Conservation (phyloP, 2,113 vertebrate species). For the Callospermophilus lateralis region DNA sequence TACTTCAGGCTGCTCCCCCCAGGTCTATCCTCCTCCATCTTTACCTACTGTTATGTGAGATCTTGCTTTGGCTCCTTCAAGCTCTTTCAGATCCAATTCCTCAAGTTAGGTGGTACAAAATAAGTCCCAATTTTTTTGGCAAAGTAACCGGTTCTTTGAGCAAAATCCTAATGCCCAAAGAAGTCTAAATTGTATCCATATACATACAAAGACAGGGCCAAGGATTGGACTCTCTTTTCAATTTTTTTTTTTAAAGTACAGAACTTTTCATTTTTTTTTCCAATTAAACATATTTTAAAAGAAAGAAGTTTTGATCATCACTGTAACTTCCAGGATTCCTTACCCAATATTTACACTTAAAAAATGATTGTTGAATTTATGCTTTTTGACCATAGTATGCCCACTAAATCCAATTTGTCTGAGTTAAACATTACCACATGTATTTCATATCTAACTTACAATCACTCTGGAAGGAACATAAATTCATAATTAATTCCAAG, state of each 20-base stretch:
- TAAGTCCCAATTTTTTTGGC: no score
- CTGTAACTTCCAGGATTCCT: background rate
- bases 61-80: background rate
- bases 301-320: background rate
- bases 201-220: background rate
- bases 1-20: background rate
- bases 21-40: background rate
- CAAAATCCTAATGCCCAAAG: background rate
- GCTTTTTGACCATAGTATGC: background rate
- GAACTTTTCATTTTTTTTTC: background rate
- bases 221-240: background rate
- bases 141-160: no score
- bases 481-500: slow-evolving; percentile 44
- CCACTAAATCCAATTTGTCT: background rate
- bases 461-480: background rate
- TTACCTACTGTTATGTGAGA: background rate
- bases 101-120: background rate
- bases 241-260: no score
- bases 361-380: background rate
- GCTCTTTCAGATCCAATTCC: background rate
- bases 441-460: slow-evolving; percentile 24
- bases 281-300: background rate
- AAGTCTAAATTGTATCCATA: background rate
- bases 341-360: background rate
- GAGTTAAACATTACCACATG: background rate